Conservation (phyloP, 2,797 vertebrate genomes). For the Chaenodraco wilsoni region DNA sequence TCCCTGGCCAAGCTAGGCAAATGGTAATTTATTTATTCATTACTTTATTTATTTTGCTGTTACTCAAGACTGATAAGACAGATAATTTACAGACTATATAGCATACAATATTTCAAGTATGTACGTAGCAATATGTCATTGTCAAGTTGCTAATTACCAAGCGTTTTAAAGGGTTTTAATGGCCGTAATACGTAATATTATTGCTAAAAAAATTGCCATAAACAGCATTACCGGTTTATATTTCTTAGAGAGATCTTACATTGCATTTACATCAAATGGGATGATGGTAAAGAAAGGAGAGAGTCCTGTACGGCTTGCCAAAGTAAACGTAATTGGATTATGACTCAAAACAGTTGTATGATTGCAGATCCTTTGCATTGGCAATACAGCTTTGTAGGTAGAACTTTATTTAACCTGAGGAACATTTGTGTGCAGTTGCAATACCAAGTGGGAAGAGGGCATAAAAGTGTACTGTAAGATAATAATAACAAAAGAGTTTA, state of each 20-base stretch:
- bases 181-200: too few species aligned
- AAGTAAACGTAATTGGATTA: not conserved
- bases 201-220: not conserved
- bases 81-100: constrained; percentile 25
- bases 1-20: constrained; percentile 43
- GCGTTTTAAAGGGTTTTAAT: not conserved
- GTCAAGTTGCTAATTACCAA: constrained; percentile 19
- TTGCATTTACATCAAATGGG: not conserved
- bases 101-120: not conserved
- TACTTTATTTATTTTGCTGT: constrained; percentile 41
- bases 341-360: not conserved
- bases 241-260: not conserved
- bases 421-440: too few species aligned
- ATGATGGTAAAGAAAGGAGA: not conserved
- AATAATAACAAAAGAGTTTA: too few species aligned
- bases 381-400: not conserved
- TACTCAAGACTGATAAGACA: constrained; percentile 48
- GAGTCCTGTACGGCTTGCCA: not conserved
- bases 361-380: not conserved
- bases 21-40: constrained; percentile 59
- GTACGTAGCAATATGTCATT: constrained; percentile 34
- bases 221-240: not conserved
- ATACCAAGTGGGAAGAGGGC: too few species aligned
- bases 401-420: too few species aligned
- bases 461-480: too few species aligned